Percentiles rank a stretch among this genome's conserved stretches.
These are phyloP conservation scores for Rhodophaea formosa DNA, from an alignment of 2,888 invertebrate species.

Conservation along the genomic window DNA sequence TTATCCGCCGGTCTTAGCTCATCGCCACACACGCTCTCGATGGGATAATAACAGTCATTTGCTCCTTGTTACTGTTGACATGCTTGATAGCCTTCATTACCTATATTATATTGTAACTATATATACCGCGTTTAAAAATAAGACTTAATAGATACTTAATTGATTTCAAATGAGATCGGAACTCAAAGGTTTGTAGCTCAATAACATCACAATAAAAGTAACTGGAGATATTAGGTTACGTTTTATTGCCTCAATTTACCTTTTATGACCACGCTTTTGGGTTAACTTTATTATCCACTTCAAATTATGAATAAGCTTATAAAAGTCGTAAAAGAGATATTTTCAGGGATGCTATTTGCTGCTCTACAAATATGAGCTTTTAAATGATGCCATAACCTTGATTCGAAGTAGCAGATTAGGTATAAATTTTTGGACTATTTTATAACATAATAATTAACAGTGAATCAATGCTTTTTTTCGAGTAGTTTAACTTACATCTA, in stretches of 20 bases:
- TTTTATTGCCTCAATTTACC: background rate
- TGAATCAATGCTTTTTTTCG: too few species aligned
- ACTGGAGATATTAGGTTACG: background rate
- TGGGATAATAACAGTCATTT: slow-evolving; percentile 46
- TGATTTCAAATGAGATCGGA: too few species aligned
- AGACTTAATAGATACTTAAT: too few species aligned
- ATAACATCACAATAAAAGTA: too few species aligned
- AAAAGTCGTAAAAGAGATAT: background rate
- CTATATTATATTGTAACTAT: slow-evolving; percentile 17
- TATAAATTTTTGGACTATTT: too few species aligned
- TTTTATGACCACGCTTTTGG: background rate
- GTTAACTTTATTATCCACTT: background rate
- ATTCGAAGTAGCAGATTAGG: too few species aligned
- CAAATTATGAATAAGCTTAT: background rate
- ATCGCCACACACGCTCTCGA: slow-evolving; percentile 35
- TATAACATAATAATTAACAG: too few species aligned
- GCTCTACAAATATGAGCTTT: background rate
- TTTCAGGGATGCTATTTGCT: background rate
- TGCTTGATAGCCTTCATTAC: slow-evolving; percentile 33
- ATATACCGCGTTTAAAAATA: background rate
- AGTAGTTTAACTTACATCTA: too few species aligned
- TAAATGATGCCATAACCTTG: too few species aligned
- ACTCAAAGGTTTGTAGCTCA: too few species aligned
- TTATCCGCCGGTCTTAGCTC: slow-evolving; percentile 16
- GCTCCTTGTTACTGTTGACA: slow-evolving; percentile 44